Percentiles rank a stretch among this genome's conserved stretches.
Evolutionary conservation across 1,140 invertebrate species (phyloP).

Genomic region (Drosophila virilis): DNA sequence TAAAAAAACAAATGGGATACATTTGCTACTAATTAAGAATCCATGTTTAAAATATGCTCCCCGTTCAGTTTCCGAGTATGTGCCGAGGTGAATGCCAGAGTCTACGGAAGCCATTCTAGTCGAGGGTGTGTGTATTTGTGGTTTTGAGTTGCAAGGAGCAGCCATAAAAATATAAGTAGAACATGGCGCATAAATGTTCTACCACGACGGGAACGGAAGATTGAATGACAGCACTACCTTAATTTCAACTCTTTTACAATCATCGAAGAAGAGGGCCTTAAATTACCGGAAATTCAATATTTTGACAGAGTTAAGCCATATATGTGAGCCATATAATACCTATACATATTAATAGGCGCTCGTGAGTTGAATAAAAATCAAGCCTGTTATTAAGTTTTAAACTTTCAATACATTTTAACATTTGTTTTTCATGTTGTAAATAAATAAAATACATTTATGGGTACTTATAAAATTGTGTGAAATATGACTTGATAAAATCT

Average conservation of each 20-base stretch:
- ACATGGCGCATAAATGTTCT: slow-evolving; percentile 78
- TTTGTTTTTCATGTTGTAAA: background rate
- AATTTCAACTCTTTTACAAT: slow-evolving; percentile 25
- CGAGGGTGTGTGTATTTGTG: slow-evolving; percentile 27
- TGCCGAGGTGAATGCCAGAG: slow-evolving; percentile 28
- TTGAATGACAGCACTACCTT: slow-evolving; percentile 47
- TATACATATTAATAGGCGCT: slow-evolving; percentile 22
- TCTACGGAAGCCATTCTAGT: background rate
- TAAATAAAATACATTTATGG: background rate
- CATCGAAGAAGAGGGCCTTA: slow-evolving; percentile 24
- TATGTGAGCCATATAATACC: background rate
- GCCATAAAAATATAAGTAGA: slow-evolving; percentile 83
- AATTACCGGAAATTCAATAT: slow-evolving; percentile 38
- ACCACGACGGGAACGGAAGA: slow-evolving; percentile 26
- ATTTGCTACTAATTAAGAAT: slow-evolving; percentile 83
- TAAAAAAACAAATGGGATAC: slow-evolving; percentile 69
- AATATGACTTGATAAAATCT: no score
- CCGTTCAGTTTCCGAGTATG: slow-evolving; percentile 38
- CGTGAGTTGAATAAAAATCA: background rate
- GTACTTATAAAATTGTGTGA: no score
- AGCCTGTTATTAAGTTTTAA: background rate
- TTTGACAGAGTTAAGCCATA: background rate
- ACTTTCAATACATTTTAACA: background rate
- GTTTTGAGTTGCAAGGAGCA: slow-evolving; percentile 65
- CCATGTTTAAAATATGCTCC: slow-evolving; percentile 82